phyloP scores from a whole-genome alignment of 2,113 vertebrate genomes.

The Cinclus cinclus region DNA sequence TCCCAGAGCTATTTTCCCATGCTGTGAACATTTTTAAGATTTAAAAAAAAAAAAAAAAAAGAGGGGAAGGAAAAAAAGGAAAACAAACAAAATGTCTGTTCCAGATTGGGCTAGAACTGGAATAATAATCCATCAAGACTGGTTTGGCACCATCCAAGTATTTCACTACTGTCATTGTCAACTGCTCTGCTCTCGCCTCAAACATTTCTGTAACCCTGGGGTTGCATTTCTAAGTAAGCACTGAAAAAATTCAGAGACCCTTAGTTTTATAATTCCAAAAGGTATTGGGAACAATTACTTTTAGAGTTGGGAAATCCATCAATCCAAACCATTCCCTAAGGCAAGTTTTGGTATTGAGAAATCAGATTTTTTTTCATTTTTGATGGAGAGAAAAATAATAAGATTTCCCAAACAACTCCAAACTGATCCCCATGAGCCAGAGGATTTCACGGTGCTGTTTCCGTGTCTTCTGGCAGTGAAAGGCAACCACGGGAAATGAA shows the following conservation, averaged over 20 bases:
- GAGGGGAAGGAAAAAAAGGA: no score
- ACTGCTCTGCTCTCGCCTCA: constrained; percentile 11
- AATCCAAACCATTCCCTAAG: not conserved
- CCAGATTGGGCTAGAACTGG: not conserved
- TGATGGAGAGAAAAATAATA: not conserved
- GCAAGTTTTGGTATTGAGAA: constrained; percentile 6
- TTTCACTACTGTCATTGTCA: constrained; percentile 28
- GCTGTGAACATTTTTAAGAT: not conserved
- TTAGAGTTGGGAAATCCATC: constrained; percentile 37
- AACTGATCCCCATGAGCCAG: not conserved
- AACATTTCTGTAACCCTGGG: constrained; percentile 27
- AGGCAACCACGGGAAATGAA: not conserved
- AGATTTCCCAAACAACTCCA: constrained; percentile 1
- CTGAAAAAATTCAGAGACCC: constrained; percentile 42
- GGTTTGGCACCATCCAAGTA: not conserved
- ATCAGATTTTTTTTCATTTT: not conserved
- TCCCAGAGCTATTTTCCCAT: not conserved
- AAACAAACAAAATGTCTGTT: constrained; percentile 19
- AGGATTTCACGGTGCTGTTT: constrained; percentile 24
- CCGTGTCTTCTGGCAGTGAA: not conserved
- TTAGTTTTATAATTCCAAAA: constrained; percentile 36
- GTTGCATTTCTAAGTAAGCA: constrained; percentile 36
- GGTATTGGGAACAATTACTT: constrained; percentile 6
- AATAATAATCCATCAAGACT: constrained; percentile 49
- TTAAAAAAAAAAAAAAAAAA: no score